Base-by-base conservation (phyloP, 92 coral and sea anemone species). In the Paragorgia papillata region DNA sequence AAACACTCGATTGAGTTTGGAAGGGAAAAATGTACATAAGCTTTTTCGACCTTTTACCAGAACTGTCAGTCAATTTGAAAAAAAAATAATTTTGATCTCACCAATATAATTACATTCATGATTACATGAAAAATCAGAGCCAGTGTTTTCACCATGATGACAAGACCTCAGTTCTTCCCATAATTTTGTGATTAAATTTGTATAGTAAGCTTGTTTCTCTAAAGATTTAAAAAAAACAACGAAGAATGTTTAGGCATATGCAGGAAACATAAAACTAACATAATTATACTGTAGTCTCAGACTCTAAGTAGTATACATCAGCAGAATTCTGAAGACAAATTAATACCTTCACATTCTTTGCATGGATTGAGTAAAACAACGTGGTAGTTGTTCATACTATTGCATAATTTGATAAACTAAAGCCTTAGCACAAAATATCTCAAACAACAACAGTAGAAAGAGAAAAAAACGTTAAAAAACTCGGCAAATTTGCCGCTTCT, bases 331-430 rank as follows among this genome's bases (percentile, higher is more conserved):
- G n/a, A n/a, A n/a, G n/a, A n/a, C n/a, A n/a, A 46, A 25, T 13
- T 17, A 37, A 55, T 27, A 71, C 78, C 78, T 71, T 71, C 35
- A 30, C 29, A 71, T 31, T 55, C 32, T 55, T 53, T 53, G 64
- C 78, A 71, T 9, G 78, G 64, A 30, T 7, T 30, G 19, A 31
- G 30, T 20, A 71, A 71, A 17, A 32, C 48, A 55, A 71, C 27
- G 9, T 53, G 62, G 34, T 27, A 71, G 50, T 34, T 13, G 57
- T 33, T 48, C 78, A 71, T 71, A 15, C 25, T 37, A 17, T 19
- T 2, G 2, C 33, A 68, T 26, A 46, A 57, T 12, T 3, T 21
- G 41, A 63, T 37, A 63, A 20, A 40, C 73, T 21, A 66, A 7
- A 25, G 22, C 5, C 5, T 34, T n/a, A 33, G 9, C 18, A 50